These are phyloP conservation scores for Agrochola lychnidis DNA, from an alignment of 2,888 invertebrate species.

Conservation along the genomic window DNA sequence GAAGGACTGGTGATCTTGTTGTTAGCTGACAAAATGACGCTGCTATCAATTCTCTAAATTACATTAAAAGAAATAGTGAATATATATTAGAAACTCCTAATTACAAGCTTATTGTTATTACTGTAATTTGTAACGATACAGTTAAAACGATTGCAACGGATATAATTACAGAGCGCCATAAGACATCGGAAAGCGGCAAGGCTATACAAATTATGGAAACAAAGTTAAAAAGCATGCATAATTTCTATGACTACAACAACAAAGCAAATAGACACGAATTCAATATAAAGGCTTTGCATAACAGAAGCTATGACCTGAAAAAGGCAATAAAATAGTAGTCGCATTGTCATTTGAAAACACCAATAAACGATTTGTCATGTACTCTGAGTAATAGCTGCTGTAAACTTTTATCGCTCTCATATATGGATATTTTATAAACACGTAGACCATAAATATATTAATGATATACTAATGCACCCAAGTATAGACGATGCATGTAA, in stretches of 20 bases:
- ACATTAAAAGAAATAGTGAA: background rate
- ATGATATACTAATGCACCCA: conserved; percentile 1
- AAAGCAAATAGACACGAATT: background rate
- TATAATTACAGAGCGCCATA: conserved; percentile 14
- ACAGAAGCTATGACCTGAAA: conserved; percentile 29
- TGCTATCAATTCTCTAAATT: background rate
- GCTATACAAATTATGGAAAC: conserved; percentile 30
- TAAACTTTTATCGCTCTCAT: conserved; percentile 26
- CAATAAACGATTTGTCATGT: conserved; percentile 43
- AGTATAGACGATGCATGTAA: background rate
- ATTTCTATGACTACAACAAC: background rate
- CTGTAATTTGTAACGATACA: background rate
- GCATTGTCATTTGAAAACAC: conserved; percentile 25
- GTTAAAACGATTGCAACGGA: conserved; percentile 23
- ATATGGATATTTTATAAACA: conserved; percentile 25
- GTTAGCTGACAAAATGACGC: background rate
- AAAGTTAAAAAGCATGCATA: conserved; percentile 35
- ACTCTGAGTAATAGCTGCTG: conserved; percentile 21
- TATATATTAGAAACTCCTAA: background rate
- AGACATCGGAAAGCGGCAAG: conserved; percentile 27
- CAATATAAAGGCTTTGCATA: conserved; percentile 12
- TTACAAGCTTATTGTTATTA: background rate
- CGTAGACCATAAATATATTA: conserved; percentile 22
- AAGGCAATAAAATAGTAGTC: conserved; percentile 17
- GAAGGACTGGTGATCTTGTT: background rate